phyloP scores from a whole-genome alignment of 23 tunicate genomes.

The Phallusia fumigata region DNA sequence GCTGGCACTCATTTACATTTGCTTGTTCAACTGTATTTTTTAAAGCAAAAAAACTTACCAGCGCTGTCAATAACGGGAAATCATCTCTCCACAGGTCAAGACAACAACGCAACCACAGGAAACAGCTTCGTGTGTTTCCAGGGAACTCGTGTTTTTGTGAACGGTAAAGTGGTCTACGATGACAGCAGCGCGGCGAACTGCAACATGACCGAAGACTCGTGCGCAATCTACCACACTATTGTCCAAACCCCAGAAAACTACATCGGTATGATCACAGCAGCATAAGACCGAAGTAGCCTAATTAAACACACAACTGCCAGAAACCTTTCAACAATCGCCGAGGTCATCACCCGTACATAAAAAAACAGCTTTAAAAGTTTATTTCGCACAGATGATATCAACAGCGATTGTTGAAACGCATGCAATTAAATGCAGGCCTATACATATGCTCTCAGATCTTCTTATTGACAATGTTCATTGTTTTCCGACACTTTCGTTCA shows the following conservation, averaged over 20 bases:
- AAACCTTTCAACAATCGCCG: neutral
- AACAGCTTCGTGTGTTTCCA: neutral
- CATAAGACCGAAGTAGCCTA: no score
- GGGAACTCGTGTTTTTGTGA: neutral
- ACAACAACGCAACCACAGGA: neutral
- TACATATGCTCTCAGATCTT: no score
- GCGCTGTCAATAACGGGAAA: no score
- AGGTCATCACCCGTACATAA: neutral
- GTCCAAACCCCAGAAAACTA: neutral
- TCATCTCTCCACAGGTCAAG: neutral
- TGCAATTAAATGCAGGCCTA: no score
- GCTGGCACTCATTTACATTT: no score
- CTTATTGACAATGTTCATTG: no score
- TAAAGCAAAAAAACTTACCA: no score
- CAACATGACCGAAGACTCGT: neutral
- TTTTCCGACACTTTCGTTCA: neutral
- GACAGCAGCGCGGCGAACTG: neutral
- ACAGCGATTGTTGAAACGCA: no score
- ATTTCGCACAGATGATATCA: no score
- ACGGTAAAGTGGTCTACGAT: neutral
- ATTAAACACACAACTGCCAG: no score
- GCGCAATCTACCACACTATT: neutral
- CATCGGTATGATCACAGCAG: neutral
- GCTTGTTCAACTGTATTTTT: no score
- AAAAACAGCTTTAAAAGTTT: no score